Conservation (phyloP, 2,888 invertebrate genomes). For the Trachelus stipa region DNA sequence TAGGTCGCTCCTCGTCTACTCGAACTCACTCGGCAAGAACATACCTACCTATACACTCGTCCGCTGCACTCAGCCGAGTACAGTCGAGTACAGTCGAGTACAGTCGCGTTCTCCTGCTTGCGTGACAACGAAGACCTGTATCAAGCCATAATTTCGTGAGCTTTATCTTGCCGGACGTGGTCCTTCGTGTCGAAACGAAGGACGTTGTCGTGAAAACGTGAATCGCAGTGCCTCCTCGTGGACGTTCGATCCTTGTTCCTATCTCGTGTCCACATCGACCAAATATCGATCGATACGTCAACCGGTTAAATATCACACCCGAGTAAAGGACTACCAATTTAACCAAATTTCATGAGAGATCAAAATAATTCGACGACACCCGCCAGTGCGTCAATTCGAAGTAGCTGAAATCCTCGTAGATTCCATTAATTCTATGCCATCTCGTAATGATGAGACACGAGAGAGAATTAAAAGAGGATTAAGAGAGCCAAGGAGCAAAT, state of each 20-base stretch:
- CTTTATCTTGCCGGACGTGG: not conserved
- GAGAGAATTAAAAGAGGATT: too few relatives aligned
- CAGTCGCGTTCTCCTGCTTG: slow-evolving; percentile 37
- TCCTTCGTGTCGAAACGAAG: not conserved
- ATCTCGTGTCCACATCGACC: too few relatives aligned
- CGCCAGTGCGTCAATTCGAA: too few relatives aligned
- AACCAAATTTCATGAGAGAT: too few relatives aligned
- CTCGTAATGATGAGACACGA: too few relatives aligned
- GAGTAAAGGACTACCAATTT: too few relatives aligned
- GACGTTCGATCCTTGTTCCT: not conserved
- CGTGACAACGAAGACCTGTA: slow-evolving; percentile 23
- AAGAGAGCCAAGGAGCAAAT: too few relatives aligned
- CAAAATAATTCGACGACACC: too few relatives aligned
- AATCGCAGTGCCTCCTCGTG: not conserved
- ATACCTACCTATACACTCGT: slow-evolving; percentile 54
- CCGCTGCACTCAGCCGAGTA: slow-evolving; percentile 52
- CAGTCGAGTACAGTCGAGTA: slow-evolving; percentile 49
- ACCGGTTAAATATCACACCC: too few relatives aligned
- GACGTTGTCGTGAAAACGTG: not conserved
- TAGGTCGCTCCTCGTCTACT: slow-evolving; percentile 63
- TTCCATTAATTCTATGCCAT: too few relatives aligned
- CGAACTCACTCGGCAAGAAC: slow-evolving; percentile 57
- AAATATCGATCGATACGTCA: too few relatives aligned
- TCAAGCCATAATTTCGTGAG: slow-evolving; percentile 27
- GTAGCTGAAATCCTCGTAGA: too few relatives aligned